phyloP scores from a whole-genome alignment of 2,888 invertebrate species.

The Heliconius sara region DNA sequence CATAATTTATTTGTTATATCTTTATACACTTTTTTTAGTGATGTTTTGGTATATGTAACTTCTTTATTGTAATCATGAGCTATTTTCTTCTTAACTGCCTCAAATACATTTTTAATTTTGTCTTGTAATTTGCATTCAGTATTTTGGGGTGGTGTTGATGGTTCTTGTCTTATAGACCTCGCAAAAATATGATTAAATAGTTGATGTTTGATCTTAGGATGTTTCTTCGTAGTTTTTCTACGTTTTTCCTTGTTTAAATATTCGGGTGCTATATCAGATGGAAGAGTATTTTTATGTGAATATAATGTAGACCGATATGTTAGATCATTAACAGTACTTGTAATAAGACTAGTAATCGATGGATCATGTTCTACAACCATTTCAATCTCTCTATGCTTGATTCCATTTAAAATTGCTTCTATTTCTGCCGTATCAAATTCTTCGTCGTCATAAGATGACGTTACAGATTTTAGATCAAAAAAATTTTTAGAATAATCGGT shows the following conservation, averaged over 20 bases:
- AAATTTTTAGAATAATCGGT: constrained; percentile 13
- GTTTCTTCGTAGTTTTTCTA: constrained; percentile 18
- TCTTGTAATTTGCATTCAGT: constrained; percentile 58
- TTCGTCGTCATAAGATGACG: constrained; percentile 16
- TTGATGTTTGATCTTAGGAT: constrained; percentile 32
- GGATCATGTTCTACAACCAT: constrained; percentile 56
- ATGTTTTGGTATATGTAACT: constrained; percentile 50
- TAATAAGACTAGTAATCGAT: constrained; percentile 54
- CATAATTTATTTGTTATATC: constrained; percentile 37
- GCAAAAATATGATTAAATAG: constrained; percentile 44
- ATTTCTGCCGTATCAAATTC: constrained; percentile 57
- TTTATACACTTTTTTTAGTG: constrained; percentile 45
- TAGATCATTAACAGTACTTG: constrained; percentile 59
- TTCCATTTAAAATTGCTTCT: constrained; percentile 62
- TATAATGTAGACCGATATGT: constrained; percentile 54
- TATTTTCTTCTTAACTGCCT: constrained; percentile 61
- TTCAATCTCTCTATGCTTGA: constrained; percentile 61
- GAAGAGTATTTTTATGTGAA: constrained; percentile 46
- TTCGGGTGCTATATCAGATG: constrained; percentile 33
- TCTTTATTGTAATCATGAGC: constrained; percentile 53
- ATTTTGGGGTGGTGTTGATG: constrained; percentile 54
- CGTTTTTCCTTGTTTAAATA: constrained; percentile 38
- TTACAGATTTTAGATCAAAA: constrained; percentile 20
- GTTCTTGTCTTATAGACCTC: constrained; percentile 55
- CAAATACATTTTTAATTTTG: constrained; percentile 58